Percentiles rank a stretch among this genome's conserved stretches.
Conservation (phyloP, 2,888 invertebrate genomes). For the Cheilosia urbana region DNA sequence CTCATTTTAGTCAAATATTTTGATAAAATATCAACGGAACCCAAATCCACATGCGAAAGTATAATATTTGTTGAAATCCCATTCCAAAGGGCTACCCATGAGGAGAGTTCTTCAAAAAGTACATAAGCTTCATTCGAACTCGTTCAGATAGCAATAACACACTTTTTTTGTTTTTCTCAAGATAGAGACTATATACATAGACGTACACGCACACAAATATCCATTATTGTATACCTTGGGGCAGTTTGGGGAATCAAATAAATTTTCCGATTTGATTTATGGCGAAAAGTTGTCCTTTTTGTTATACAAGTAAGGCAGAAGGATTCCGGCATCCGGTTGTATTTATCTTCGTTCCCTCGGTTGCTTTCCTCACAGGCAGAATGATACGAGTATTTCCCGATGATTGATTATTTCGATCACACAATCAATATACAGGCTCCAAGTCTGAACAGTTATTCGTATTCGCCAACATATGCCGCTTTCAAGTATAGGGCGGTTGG, state of each 20-base stretch:
- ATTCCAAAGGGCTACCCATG: background rate
- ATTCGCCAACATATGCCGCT: background rate
- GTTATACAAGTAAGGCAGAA: constrained; percentile 21
- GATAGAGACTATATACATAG: constrained; percentile 2
- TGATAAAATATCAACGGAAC: constrained; percentile 2
- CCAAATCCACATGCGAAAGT: background rate
- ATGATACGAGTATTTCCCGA: constrained; percentile 39
- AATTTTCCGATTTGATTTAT: constrained; percentile 68
- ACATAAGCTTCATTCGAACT: constrained; percentile 21
- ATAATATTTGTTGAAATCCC: constrained; percentile 15
- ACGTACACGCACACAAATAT: constrained; percentile 19
- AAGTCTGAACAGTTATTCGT: constrained; percentile 6
- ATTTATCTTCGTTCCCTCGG: constrained; percentile 21
- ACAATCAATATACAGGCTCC: background rate
- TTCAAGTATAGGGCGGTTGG: background rate
- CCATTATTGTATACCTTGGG: constrained; percentile 41
- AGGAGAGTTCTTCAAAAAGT: constrained; percentile 12
- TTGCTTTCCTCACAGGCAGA: constrained; percentile 2
- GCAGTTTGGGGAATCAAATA: constrained; percentile 61
- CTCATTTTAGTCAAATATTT: background rate
- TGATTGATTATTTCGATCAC: constrained; percentile 69
- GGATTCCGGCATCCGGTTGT: constrained; percentile 15
- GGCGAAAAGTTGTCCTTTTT: constrained; percentile 49
- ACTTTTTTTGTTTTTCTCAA: constrained; percentile 12
- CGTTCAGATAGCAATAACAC: constrained; percentile 32